Conservation (phyloP, 2,888 invertebrate species). For the Trissoscelio sp. region DNA sequence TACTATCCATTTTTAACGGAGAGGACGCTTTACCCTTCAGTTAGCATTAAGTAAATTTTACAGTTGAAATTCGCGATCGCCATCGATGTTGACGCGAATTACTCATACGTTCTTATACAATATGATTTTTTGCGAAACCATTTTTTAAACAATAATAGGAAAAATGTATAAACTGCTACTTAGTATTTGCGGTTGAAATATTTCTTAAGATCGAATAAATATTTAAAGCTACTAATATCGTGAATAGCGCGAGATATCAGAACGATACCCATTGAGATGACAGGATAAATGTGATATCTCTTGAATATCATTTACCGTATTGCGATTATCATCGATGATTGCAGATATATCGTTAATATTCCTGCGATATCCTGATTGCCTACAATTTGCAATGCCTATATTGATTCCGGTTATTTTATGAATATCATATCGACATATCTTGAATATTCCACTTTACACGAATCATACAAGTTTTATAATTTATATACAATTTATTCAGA, state of each 20-base stretch:
- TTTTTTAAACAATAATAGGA: background rate
- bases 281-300: slow-evolving; percentile 11
- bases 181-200: background rate
- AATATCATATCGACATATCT: slow-evolving; percentile 3
- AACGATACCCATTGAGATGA: slow-evolving; percentile 12
- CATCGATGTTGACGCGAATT: background rate
- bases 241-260: slow-evolving; percentile 12
- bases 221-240: slow-evolving; percentile 2
- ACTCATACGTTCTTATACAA: background rate
- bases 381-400: slow-evolving; percentile 29
- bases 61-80: slow-evolving; percentile 5
- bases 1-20: background rate
- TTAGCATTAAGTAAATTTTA: slow-evolving; percentile 16
- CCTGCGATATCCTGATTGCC: slow-evolving; percentile 26
- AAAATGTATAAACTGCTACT: background rate
- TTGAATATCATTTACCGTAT: slow-evolving; percentile 26
- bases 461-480: background rate
- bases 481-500: no score
- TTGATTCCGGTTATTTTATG: slow-evolving; percentile 42
- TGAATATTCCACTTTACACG: background rate
- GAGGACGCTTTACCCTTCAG: background rate
- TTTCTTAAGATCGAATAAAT: background rate
- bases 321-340: slow-evolving; percentile 30
- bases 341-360: slow-evolving; percentile 38
- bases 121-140: no score